A percentile compares a stretch with the other conserved stretches of the same genome.
Conservation (phyloP, 2,888 invertebrate genomes). For the Lycia hirtaria region DNA sequence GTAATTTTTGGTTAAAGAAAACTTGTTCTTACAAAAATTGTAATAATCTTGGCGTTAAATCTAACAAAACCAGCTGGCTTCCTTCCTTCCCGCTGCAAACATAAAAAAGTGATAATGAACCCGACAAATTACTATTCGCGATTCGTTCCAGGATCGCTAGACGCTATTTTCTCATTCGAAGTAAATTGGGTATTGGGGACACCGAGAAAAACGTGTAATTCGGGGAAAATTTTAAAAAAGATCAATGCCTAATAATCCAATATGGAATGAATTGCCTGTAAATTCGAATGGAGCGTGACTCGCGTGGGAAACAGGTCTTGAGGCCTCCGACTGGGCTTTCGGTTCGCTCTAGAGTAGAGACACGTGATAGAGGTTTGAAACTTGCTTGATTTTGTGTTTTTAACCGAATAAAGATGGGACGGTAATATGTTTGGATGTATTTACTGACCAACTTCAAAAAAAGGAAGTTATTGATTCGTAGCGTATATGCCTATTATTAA, state of each 20-base stretch:
- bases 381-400: too few relatives aligned
- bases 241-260: constrained; percentile 84
- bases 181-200: constrained; percentile 69
- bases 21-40: too few relatives aligned
- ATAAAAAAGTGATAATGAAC: constrained; percentile 43
- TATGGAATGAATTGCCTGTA: constrained; percentile 82
- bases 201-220: constrained; percentile 45
- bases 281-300: constrained; percentile 76
- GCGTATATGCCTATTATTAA: too few relatives aligned
- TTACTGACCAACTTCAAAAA: too few relatives aligned
- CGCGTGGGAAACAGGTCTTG: constrained; percentile 47
- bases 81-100: constrained; percentile 24
- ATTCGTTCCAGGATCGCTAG: constrained; percentile 65
- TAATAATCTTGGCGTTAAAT: constrained; percentile 23
- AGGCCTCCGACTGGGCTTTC: constrained; percentile 23
- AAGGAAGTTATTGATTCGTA: too few relatives aligned
- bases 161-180: constrained; percentile 70
- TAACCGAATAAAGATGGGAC: too few relatives aligned
- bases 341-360: constrained; percentile 12
- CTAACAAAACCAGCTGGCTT: constrained; percentile 17
- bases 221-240: constrained; percentile 70
- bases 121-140: constrained; percentile 60
- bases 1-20: too few relatives aligned
- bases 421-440: too few relatives aligned
- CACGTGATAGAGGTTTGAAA: too few relatives aligned